phyloP scores from a whole-genome alignment of 1,140 invertebrate genomes.

The Kradibia gibbosae region DNA sequence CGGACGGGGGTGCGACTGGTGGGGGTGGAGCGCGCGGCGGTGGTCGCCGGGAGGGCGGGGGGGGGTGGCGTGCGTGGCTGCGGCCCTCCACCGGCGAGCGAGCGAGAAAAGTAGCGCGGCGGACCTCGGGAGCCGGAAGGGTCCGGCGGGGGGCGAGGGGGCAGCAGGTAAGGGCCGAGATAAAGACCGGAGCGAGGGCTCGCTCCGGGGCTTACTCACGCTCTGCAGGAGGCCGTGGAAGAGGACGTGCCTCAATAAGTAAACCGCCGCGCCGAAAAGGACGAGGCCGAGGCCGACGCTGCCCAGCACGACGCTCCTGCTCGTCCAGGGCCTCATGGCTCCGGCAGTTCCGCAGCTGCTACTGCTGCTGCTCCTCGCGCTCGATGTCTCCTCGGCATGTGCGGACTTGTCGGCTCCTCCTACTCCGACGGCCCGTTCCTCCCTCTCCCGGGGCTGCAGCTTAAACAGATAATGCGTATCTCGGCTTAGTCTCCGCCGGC shows the following conservation, averaged over 20 bases:
- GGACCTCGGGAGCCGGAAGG: neutral
- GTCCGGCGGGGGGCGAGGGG: neutral
- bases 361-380: conserved; percentile 37
- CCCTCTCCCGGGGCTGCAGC: conserved; percentile 25
- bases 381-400: conserved; percentile 44
- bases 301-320: conserved; percentile 61
- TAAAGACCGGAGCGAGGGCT: neutral
- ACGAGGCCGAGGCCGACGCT: conserved; percentile 66
- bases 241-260: conserved; percentile 56
- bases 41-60: too few species aligned
- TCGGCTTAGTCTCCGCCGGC: conserved; percentile 44
- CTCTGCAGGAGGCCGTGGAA: conserved; percentile 61
- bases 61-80: too few species aligned
- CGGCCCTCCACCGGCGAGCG: too few species aligned
- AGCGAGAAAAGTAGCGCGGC: neutral
- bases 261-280: conserved; percentile 60
- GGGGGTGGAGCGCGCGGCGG: too few species aligned
- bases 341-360: conserved; percentile 36
- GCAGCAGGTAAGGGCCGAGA: neutral
- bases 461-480: conserved; percentile 59
- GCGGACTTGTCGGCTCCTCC: conserved; percentile 14
- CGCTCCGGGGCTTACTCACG: conserved; percentile 59
- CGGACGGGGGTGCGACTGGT: too few species aligned
- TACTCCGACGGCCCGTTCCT: neutral
- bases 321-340: conserved; percentile 67